Percentiles rank a stretch among this genome's conserved stretches.
Conservation (phyloP, 2,797 vertebrate genomes). For the Craterocephalus amniculus region DNA sequence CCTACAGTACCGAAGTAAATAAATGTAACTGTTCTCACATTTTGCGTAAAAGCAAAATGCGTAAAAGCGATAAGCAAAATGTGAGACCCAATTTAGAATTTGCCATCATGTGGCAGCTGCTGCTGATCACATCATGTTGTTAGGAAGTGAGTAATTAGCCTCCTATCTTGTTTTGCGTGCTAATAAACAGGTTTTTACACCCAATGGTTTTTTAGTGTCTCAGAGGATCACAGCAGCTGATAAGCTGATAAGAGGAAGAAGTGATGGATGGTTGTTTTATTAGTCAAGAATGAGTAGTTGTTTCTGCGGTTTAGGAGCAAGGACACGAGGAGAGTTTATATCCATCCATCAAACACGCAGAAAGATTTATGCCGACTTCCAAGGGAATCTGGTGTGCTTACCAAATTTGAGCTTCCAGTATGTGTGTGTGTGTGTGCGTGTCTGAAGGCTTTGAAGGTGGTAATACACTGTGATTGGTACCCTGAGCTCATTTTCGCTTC, state of each 20-base stretch:
- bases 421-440: conserved; percentile 11
- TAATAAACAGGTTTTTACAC: conserved; percentile 56
- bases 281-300: conserved; percentile 52
- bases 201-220: conserved; percentile 17
- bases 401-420: conserved; percentile 22
- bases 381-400: conserved; percentile 19
- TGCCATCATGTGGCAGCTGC: conserved; percentile 51
- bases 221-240: conserved; percentile 44
- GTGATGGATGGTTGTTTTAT: conserved; percentile 49
- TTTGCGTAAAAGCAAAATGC: background rate
- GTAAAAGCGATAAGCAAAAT: too few relatives aligned
- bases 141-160: conserved; percentile 35
- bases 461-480: conserved; percentile 53
- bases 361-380: conserved; percentile 34
- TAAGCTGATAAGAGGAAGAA: conserved; percentile 47
- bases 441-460: conserved; percentile 45
- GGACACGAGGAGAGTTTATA: conserved; percentile 26
- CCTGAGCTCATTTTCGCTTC: conserved; percentile 70
- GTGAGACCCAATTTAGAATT: conserved; percentile 31
- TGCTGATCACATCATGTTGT: conserved; percentile 57
- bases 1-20: background rate
- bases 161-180: conserved; percentile 62
- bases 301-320: conserved; percentile 43
- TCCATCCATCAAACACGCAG: conserved; percentile 52
- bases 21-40: too few relatives aligned